Evolutionary conservation across 2,888 invertebrate species (phyloP).

Genomic region (Panorpa germanica): DNA sequence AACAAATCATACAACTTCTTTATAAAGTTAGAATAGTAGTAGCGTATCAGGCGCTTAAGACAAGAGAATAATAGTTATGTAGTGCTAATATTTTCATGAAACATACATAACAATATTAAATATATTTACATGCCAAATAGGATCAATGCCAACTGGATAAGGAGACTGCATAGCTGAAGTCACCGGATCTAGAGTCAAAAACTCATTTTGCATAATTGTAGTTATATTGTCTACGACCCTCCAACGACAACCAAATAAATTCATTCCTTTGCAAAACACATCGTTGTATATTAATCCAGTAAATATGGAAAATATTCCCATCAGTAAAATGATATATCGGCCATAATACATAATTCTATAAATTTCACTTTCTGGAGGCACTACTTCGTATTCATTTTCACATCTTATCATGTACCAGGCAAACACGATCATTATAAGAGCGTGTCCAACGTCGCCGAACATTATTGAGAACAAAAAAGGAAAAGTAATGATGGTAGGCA

Average conservation of each 20-base stretch:
- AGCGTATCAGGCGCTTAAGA: too few relatives aligned
- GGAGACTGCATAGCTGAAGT: constrained; percentile 27
- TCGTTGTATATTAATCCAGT: constrained; percentile 60
- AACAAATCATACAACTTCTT: too few relatives aligned
- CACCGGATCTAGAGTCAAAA: constrained; percentile 23
- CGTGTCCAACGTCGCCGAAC: constrained; percentile 63
- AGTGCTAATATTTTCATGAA: too few relatives aligned
- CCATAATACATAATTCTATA: constrained; percentile 55
- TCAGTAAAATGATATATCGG: constrained; percentile 51
- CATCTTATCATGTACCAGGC: constrained; percentile 40
- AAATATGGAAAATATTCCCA: constrained; percentile 57
- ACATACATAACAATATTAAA: too few relatives aligned
- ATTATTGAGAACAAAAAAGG: constrained; percentile 62
- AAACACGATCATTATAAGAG: constrained; percentile 43
- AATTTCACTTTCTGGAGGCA: constrained; percentile 43
- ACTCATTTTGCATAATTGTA: constrained; percentile 20
- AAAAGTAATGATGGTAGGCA: constrained; percentile 55
- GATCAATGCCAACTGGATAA: constrained; percentile 54
- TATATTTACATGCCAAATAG: constrained; percentile 51
- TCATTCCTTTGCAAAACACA: constrained; percentile 47
- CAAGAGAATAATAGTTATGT: too few relatives aligned
- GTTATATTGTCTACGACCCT: constrained; percentile 22
- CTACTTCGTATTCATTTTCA: constrained; percentile 35
- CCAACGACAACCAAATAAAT: constrained; percentile 51
- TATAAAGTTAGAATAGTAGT: too few relatives aligned